These are phyloP conservation scores for Stomatorhinus ivindoensis DNA, from an alignment of 2,113 vertebrate genomes.

Conservation along the genomic window DNA sequence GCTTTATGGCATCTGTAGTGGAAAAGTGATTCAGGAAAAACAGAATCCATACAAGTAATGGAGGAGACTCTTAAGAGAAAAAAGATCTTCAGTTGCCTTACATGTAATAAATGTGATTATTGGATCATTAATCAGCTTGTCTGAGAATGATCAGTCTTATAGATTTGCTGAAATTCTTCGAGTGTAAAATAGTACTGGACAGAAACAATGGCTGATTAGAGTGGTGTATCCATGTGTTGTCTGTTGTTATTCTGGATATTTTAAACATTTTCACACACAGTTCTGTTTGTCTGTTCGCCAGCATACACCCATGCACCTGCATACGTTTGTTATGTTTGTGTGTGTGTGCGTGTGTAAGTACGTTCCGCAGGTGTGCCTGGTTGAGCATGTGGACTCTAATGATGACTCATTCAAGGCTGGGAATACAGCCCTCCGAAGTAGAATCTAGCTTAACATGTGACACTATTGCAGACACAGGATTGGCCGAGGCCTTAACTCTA, in stretches of 20 bases:
- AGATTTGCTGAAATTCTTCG: background rate
- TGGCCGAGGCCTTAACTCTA: conserved; percentile 8
- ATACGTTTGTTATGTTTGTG: background rate
- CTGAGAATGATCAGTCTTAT: background rate
- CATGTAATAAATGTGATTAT: background rate
- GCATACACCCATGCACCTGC: background rate
- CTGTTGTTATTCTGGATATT: background rate
- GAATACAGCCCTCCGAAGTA: conserved; percentile 5
- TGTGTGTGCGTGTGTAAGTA: background rate
- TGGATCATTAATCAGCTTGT: background rate
- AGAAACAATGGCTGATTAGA: background rate
- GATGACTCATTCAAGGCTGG: conserved; percentile 14
- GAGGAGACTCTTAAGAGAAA: background rate
- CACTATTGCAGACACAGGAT: background rate
- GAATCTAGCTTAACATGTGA: conserved; percentile 9
- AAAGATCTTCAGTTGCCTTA: background rate
- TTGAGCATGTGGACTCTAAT: background rate
- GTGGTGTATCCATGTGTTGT: background rate
- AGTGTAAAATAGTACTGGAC: background rate
- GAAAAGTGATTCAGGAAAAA: background rate
- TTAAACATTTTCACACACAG: background rate
- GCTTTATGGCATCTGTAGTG: background rate
- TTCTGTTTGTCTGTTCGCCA: background rate
- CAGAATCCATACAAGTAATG: background rate
- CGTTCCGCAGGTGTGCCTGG: background rate